phyloP scores from a whole-genome alignment of 1,140 invertebrate genomes.

The honey bee (Apis mellifera) region DNA sequence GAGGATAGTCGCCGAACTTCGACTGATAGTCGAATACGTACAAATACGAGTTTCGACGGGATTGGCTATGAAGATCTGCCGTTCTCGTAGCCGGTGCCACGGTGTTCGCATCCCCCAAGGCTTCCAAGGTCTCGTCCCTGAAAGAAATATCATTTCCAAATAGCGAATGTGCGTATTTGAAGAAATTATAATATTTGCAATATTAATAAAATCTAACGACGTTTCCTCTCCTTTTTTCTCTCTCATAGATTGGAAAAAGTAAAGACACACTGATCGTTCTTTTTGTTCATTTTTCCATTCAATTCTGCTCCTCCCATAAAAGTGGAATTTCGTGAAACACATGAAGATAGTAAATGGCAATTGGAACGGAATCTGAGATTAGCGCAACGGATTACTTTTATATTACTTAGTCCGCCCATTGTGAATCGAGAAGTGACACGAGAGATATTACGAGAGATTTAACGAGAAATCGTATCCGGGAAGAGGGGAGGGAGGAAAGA shows the following conservation, averaged over 20 bases:
- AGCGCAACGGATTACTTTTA: background rate
- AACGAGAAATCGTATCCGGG: background rate
- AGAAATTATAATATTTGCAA: too few species aligned
- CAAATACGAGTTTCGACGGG: constrained; percentile 91
- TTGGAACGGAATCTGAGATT: background rate
- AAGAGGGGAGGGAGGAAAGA: too few species aligned
- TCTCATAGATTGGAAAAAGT: too few species aligned
- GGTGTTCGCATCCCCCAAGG: constrained; percentile 95
- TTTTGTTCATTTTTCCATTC: too few species aligned
- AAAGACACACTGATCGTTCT: too few species aligned
- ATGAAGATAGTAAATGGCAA: background rate
- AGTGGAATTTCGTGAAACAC: too few species aligned
- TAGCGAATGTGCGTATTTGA: too few species aligned
- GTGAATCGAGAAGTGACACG: background rate
- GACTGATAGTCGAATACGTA: constrained; percentile 98
- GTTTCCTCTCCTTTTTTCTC: too few species aligned
- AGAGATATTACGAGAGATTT: background rate
- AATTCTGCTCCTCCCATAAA: too few species aligned
- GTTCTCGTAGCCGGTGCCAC: constrained; percentile 96
- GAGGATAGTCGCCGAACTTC: constrained; percentile 93
- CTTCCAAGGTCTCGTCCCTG: constrained; percentile 96
- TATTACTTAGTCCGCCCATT: background rate
- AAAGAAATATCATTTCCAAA: constrained; percentile 27
- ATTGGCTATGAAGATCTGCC: constrained; percentile 94
- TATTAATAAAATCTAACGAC: too few species aligned